Evolutionary conservation across 1,140 invertebrate species (phyloP).

Genomic region (Cotesia glomerata): DNA sequence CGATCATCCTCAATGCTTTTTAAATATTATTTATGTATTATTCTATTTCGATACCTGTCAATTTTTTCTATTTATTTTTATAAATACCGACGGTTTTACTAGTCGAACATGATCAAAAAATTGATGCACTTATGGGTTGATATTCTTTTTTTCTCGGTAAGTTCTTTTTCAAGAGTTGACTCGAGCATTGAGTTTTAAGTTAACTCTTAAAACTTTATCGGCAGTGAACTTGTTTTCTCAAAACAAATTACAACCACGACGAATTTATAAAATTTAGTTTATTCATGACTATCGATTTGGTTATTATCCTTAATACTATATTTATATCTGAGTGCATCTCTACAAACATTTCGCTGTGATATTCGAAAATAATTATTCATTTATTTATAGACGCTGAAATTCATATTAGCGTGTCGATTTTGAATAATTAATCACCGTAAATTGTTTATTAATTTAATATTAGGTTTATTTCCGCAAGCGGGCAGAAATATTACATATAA

Average conservation of each 20-base stretch:
- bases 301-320: too few species aligned
- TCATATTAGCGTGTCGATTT: too few species aligned
- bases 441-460: too few species aligned
- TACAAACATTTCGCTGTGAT: too few species aligned
- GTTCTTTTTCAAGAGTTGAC: conserved; percentile 28
- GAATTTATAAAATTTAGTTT: conserved; percentile 19
- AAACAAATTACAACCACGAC: conserved; percentile 43
- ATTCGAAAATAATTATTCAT: too few species aligned
- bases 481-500: too few species aligned
- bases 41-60: background rate
- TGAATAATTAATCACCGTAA: too few species aligned
- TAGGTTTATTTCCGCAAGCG: too few species aligned
- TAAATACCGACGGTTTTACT: background rate
- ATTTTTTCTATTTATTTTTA: background rate
- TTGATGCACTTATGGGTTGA: background rate
- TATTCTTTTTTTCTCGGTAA: background rate
- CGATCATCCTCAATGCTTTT: background rate
- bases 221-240: conserved; percentile 43
- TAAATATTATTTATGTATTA: background rate
- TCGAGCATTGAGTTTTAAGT: conserved; percentile 35
- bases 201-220: conserved; percentile 45
- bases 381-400: too few species aligned
- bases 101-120: background rate
- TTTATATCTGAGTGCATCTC: too few species aligned
- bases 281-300: too few species aligned